Evolutionary conservation across 2,797 vertebrate genomes (phyloP), one percentile per base, ranked within the genome.

Genomic region (Sparidentex hasta): DNA sequence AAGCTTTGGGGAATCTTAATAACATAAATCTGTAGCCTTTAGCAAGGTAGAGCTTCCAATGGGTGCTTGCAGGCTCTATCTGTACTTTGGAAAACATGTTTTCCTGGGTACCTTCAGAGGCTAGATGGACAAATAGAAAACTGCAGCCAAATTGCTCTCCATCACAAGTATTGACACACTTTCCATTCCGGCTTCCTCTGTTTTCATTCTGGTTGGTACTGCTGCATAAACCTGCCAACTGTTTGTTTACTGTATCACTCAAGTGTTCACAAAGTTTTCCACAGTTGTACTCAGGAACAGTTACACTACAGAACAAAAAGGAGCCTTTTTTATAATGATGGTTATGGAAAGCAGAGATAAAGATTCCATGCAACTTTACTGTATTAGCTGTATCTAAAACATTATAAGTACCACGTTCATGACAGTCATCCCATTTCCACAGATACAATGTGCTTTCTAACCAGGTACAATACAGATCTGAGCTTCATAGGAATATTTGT

Each of bases 21-120:
- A 58, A 54, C 47, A 59, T 43, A 41, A 14, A 63, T 48, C 48
- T 61, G 44, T 20, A 61, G 29, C 67, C 41, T 74, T 71, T 56
- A 75, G 46, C 44, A 8, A 14, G 52, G 43, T 33, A 50, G 41
- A 75, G 16, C 21, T 84, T 38, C 51, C 20, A 62, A 44, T 41
- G 33, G 33, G 27, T 47, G 67, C 23, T 67, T 18, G 52, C 0
- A 41, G 3, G 23, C 59, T 64, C 65, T 62, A 61, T 72, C 58
- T 63, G 13, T 25, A 69, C 43, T 56, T 65, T 12, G n/a, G 3
- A 70, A 50, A 75, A 66, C 14, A 47, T 7, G 57, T 52, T 62
- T 67, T 47, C 48, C 59, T 65, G 44, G 9, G 33, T 65, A 64
- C 27, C n/a, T 43, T 17, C 43, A 13, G 47, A 54, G 47, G 11